These are phyloP conservation scores for Epizoanthus fatuus DNA, from an alignment of 92 coral and sea anemone genomes.

Conservation along the genomic window DNA sequence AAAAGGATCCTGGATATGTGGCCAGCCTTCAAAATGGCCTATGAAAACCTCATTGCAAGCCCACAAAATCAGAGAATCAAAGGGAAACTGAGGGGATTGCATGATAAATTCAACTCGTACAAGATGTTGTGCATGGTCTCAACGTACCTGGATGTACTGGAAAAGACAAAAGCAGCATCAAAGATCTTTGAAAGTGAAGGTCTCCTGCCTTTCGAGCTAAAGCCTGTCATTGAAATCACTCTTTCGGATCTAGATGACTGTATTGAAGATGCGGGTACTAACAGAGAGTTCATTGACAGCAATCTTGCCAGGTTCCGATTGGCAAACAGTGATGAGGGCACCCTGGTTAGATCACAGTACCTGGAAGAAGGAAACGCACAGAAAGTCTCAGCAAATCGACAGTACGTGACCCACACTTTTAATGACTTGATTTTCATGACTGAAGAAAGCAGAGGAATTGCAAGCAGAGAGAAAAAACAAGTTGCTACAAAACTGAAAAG, in stretches of 20 bases:
- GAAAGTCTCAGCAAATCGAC: slow-evolving; percentile 1
- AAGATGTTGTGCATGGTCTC: slow-evolving; percentile 31
- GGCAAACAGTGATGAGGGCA: not conserved
- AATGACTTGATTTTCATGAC: not conserved
- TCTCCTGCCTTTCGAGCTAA: slow-evolving; percentile 19
- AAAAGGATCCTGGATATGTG: no score
- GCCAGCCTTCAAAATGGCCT: no score
- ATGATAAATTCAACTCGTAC: slow-evolving; percentile 1
- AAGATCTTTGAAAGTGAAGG: slow-evolving; percentile 30
- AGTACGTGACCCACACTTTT: slow-evolving; percentile 9
- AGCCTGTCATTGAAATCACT: not conserved
- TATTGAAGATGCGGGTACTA: slow-evolving; percentile 13
- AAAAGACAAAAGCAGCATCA: slow-evolving; percentile 21
- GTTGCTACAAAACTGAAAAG: slow-evolving; percentile 21
- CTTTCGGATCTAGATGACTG: slow-evolving; percentile 9
- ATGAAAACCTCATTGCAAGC: no score
- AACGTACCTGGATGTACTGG: slow-evolving; percentile 36
- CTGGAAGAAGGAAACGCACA: slow-evolving; percentile 5
- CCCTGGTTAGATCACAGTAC: not conserved
- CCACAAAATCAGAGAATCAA: not conserved
- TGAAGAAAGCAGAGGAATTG: slow-evolving; percentile 29
- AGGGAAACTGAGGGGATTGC: not conserved
- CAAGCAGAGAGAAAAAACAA: slow-evolving; percentile 14
- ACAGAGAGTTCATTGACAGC: not conserved
- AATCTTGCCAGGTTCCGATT: slow-evolving; percentile 7